These are phyloP conservation scores for Clostera curtula DNA, from an alignment of 2,888 invertebrate genomes.

Conservation along the genomic window DNA sequence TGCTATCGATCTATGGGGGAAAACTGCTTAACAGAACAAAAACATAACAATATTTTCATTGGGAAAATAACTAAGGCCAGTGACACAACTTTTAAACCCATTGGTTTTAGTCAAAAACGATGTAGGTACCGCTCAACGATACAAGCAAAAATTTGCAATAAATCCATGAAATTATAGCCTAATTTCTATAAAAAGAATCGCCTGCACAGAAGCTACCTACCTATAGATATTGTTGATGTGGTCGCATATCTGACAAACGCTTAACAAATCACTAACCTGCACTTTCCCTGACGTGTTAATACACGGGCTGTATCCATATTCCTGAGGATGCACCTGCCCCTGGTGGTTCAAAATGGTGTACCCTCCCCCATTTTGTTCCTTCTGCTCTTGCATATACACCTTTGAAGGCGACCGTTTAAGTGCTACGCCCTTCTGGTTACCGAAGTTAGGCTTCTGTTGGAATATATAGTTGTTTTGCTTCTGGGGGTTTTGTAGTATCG, in stretches of 20 bases:
- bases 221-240: too few species aligned
- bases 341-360: slow-evolving; percentile 52
- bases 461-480: slow-evolving; percentile 54
- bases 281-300: slow-evolving; percentile 55
- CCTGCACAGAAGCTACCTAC: too few species aligned
- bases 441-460: slow-evolving; percentile 56
- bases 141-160: too few species aligned
- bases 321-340: slow-evolving; percentile 53
- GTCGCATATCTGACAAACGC: not conserved
- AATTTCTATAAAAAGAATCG: too few species aligned
- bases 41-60: too few species aligned
- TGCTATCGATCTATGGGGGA: too few species aligned
- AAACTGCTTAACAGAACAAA: not conserved
- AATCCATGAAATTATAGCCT: too few species aligned
- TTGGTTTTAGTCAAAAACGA: too few species aligned
- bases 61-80: too few species aligned
- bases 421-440: slow-evolving; percentile 37
- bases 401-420: slow-evolving; percentile 64
- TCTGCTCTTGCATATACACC: slow-evolving; percentile 47
- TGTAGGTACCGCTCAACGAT: too few species aligned
- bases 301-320: slow-evolving; percentile 55
- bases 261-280: slow-evolving; percentile 36
- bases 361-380: slow-evolving; percentile 47
- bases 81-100: too few species aligned
- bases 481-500: slow-evolving; percentile 60